Evolutionary conservation across 1,140 invertebrate genomes (phyloP).

Genomic region (Drosophila bipectinata): DNA sequence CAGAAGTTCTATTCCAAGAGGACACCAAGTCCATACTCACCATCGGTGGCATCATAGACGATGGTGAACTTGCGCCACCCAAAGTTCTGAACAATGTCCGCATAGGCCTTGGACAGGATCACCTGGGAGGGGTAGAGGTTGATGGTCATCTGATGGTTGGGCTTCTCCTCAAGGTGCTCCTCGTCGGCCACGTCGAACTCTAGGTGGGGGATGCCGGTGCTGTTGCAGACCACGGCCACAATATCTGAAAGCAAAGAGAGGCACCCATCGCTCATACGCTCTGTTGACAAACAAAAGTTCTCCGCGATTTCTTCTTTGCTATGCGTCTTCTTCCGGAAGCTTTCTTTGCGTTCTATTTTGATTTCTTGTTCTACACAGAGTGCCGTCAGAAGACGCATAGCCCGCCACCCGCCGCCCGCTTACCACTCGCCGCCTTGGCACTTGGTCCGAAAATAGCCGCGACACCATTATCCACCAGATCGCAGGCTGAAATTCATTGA

Average conservation of each 20-base stretch:
- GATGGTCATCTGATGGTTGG: constrained; percentile 85
- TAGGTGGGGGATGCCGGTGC: constrained; percentile 88
- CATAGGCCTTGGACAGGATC: constrained; percentile 88
- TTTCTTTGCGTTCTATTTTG: constrained; percentile 55
- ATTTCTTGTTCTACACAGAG: constrained; percentile 58
- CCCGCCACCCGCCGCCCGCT: constrained; percentile 23
- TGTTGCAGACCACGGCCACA: constrained; percentile 88
- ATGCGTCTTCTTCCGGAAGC: neutral
- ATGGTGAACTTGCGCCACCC: constrained; percentile 92
- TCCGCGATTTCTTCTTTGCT: constrained; percentile 7
- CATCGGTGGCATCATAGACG: constrained; percentile 91
- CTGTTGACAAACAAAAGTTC: constrained; percentile 55
- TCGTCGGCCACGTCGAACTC: constrained; percentile 87
- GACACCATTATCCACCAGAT: constrained; percentile 87
- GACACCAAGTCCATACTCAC: constrained; percentile 58
- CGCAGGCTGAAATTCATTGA: constrained; percentile 84
- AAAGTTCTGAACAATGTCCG: constrained; percentile 89
- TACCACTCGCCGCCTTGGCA: constrained; percentile 85
- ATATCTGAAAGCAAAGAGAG: constrained; percentile 51
- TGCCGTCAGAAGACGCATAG: neutral
- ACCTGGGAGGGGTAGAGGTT: constrained; percentile 90
- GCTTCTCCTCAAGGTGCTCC: constrained; percentile 83
- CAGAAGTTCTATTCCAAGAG: neutral
- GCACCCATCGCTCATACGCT: constrained; percentile 8
- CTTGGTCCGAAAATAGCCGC: constrained; percentile 92